These are phyloP conservation scores for Phrynocephalus versicolor DNA, from an alignment of 2,113 vertebrate species.

Conservation along the genomic window DNA sequence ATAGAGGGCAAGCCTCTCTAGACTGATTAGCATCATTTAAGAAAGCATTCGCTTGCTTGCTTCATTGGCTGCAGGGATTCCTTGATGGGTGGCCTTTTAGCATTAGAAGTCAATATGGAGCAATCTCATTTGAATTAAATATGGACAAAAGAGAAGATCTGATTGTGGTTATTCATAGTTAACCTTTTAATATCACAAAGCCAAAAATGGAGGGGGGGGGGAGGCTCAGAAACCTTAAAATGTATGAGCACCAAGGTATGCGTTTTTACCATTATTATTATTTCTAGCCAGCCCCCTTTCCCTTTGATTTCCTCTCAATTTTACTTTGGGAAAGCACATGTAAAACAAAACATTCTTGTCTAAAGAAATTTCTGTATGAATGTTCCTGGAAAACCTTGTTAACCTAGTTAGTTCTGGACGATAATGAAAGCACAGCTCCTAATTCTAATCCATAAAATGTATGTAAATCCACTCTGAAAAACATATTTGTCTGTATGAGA, in stretches of 20 bases:
- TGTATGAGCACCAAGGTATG: conserved; percentile 64
- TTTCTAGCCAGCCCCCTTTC: conserved; percentile 30
- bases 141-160: conserved; percentile 79
- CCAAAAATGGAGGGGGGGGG: conserved; percentile 58
- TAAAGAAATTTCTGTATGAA: conserved; percentile 59
- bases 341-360: conserved; percentile 58
- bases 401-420: conserved; percentile 62
- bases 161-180: conserved; percentile 76
- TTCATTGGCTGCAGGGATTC: conserved; percentile 82
- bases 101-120: conserved; percentile 87
- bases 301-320: conserved; percentile 48
- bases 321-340: conserved; percentile 56
- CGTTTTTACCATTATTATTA: conserved; percentile 55
- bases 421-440: conserved; percentile 58
- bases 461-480: conserved; percentile 72
- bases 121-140: conserved; percentile 88
- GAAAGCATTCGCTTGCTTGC: conserved; percentile 86
- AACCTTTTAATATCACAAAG: conserved; percentile 77
- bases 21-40: conserved; percentile 99
- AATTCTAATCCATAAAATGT: conserved; percentile 67
- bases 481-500: conserved; percentile 66
- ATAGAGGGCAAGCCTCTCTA: conserved; percentile 90
- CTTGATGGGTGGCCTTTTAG: conserved; percentile 91
- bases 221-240: conserved; percentile 58
- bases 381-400: conserved; percentile 66